A percentile compares a stretch with the other conserved stretches of the same genome.
These are phyloP conservation scores for Porphyrio hochstetteri DNA, from an alignment of 2,113 vertebrate genomes.

Conservation along the genomic window DNA sequence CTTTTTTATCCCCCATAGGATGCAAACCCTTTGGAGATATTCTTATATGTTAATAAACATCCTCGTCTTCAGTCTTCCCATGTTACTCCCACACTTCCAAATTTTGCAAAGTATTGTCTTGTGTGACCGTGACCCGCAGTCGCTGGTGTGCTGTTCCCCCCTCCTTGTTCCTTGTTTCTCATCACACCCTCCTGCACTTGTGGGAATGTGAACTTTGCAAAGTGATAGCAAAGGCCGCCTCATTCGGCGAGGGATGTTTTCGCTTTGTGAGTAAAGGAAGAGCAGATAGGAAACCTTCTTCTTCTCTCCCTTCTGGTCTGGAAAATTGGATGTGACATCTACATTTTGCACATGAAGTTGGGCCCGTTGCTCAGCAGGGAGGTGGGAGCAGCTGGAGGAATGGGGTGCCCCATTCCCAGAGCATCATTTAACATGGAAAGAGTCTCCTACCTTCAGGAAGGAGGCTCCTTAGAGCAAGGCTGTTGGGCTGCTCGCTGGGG, in stretches of 20 bases:
- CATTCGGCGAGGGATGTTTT: neutral
- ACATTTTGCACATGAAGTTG: neutral
- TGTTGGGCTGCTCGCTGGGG: neutral
- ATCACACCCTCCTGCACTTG: neutral
- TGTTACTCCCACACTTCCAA: constrained; percentile 44
- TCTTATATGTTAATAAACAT: constrained; percentile 40
- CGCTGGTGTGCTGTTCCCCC: neutral
- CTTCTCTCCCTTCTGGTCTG: neutral
- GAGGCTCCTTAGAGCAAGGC: neutral
- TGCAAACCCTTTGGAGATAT: neutral
- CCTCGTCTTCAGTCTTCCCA: neutral
- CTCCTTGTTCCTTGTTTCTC: neutral
- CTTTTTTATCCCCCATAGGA: neutral
- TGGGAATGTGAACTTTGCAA: constrained; percentile 55
- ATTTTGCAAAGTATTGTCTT: constrained; percentile 36
- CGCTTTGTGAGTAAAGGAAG: neutral
- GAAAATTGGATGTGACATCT: neutral
- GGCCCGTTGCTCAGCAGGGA: neutral
- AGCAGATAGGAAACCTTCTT: neutral
- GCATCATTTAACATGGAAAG: fast-evolving
- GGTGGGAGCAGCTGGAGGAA: fast-evolving
- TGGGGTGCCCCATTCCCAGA: fast-evolving
- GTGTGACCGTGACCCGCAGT: neutral
- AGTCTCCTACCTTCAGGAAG: neutral
- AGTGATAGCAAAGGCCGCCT: neutral